Percentiles rank a stretch among this genome's conserved stretches.
These are phyloP conservation scores for Lordiphosa fenestrarum DNA, from an alignment of 2,888 invertebrate genomes.

Conservation along the genomic window DNA sequence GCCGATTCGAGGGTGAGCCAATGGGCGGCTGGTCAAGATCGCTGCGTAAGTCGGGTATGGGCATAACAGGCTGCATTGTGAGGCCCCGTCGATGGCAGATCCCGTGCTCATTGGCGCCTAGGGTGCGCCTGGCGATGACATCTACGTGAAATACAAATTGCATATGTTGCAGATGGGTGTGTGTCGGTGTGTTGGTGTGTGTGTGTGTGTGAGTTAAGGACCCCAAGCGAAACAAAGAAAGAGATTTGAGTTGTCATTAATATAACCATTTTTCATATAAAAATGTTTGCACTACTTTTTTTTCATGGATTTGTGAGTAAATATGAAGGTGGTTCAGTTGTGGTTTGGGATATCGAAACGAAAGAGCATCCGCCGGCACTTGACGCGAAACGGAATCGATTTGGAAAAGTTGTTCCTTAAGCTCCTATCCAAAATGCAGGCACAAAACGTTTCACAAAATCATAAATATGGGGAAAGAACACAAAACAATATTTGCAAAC, in stretches of 20 bases:
- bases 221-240: conserved; percentile 6
- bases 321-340: background rate
- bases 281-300: conserved; percentile 5
- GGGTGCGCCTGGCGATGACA: conserved; percentile 74
- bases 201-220: conserved; percentile 1
- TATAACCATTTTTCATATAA: conserved; percentile 1
- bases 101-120: conserved; percentile 89
- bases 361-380: too few relatives aligned
- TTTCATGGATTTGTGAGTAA: conserved; percentile 7
- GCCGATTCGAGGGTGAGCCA: conserved; percentile 79
- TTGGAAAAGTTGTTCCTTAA: too few relatives aligned
- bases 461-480: background rate
- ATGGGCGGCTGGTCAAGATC: conserved; percentile 79
- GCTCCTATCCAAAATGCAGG: too few relatives aligned
- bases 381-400: too few relatives aligned
- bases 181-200: conserved; percentile 3
- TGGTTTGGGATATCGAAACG: too few relatives aligned
- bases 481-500: conserved; percentile 18
- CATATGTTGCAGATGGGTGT: conserved; percentile 27
- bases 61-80: conserved; percentile 89
- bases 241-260: conserved; percentile 10
- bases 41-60: conserved; percentile 92
- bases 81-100: conserved; percentile 92
- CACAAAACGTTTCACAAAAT: conserved; percentile 1
- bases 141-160: conserved; percentile 51